Base-by-base conservation (phyloP, 2,888 invertebrate species). In the Amphimallon solstitiale region DNA sequence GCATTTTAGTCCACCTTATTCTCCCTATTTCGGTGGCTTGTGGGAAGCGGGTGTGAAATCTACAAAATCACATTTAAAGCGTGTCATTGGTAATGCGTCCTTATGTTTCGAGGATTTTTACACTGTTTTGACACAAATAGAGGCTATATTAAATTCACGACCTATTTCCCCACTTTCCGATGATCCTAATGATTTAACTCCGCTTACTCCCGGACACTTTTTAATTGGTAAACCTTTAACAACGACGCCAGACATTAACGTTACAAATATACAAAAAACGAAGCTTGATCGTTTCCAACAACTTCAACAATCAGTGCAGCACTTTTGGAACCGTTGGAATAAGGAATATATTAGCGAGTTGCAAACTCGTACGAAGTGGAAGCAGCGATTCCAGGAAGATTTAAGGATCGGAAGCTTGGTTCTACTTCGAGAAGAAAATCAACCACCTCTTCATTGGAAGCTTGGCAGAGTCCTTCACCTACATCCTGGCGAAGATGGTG, bases 321-420 rank as follows among this genome's bases (percentile, higher is more conserved):
- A 68, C 49, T 67, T 70, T 37, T 69, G 68, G 68, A 43, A 29
- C 37, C 38, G 49, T n/a, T 66, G 68, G 66, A 61, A 60, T 23
- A 64, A 59, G 61, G 63, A 71, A 19, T 71, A 69, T 52, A n/a
- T 68, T 3, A 38, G 46, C 0, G 63, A 69, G 14, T 65, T 72
- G 2, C 70, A 72, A 46, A 38, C 51, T n/a, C 56, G 68, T 2
- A 17, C 49, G 1, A 71, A 72, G 45, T 71, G 67, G 68, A 64
- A 65, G 9, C 21, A n/a, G 10, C 9, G 5, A 10, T 34, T 21
- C 9, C n/a, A 21, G 2, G 49, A 38, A 23, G 5, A 54, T 9
- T n/a, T 63, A 10, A 35, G 66, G 9, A 34, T 66, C 3, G 66
- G 48, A 7, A 34, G 60, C 10, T n/a, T 72, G 14, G 70, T 71